Evolutionary conservation across 1,140 invertebrate species (phyloP).

Genomic region (Zaprionus inermis): DNA sequence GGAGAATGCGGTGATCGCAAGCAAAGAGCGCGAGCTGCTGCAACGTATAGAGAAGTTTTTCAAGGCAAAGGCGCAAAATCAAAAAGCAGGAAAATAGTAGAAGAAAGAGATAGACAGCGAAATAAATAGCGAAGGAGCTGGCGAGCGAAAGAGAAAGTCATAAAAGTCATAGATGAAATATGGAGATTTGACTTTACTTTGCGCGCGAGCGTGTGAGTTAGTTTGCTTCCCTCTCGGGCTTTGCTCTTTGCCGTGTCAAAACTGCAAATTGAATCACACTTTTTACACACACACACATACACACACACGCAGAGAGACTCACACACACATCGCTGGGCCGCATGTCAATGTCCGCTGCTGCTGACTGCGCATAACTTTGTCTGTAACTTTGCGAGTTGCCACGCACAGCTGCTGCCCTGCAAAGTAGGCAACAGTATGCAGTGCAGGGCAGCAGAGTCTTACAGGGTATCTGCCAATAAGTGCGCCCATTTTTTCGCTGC

Average conservation of each 20-base stretch:
- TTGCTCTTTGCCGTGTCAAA: slow-evolving; percentile 48
- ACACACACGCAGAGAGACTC: slow-evolving; percentile 19
- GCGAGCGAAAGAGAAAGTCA: slow-evolving; percentile 56
- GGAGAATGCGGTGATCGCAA: slow-evolving; percentile 25
- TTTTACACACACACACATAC: slow-evolving; percentile 25
- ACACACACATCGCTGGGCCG: slow-evolving; percentile 37
- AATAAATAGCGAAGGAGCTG: not conserved
- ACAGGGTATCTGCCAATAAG: not conserved
- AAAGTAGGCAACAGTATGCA: not conserved
- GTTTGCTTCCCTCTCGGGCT: not conserved
- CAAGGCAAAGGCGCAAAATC: slow-evolving; percentile 43
- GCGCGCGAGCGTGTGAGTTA: slow-evolving; percentile 6
- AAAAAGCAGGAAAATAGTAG: slow-evolving; percentile 55
- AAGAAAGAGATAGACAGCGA: not conserved
- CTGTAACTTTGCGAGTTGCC: slow-evolving; percentile 57
- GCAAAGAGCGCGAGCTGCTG: not conserved
- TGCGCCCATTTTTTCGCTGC: not conserved
- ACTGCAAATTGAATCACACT: slow-evolving; percentile 78
- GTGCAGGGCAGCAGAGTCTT: not conserved
- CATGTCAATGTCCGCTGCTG: slow-evolving; percentile 80
- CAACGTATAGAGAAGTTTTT: not conserved
- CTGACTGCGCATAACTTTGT: slow-evolving; percentile 80
- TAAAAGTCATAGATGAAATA: slow-evolving; percentile 81
- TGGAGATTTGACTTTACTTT: slow-evolving; percentile 71
- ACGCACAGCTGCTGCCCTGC: slow-evolving; percentile 47